phyloP scores from a whole-genome alignment of 1,140 invertebrate genomes.

The Octopus sinensis region DNA sequence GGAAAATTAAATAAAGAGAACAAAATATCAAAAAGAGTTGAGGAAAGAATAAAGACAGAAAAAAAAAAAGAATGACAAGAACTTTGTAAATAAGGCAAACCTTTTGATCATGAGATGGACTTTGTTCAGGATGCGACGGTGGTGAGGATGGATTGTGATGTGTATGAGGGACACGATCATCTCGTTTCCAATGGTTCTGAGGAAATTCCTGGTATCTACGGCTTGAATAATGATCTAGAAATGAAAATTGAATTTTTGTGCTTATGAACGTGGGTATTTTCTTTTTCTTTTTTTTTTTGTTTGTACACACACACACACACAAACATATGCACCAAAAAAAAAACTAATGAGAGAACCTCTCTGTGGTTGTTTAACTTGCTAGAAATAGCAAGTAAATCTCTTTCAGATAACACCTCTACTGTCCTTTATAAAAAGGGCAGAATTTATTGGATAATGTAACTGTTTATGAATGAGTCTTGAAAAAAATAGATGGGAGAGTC shows the following conservation, averaged over 20 bases:
- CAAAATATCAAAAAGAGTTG: neutral
- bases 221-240: conserved; percentile 3
- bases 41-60: neutral
- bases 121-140: neutral
- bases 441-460: too few species aligned
- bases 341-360: too few species aligned
- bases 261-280: neutral
- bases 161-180: neutral
- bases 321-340: too few species aligned
- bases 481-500: too few species aligned
- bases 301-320: neutral
- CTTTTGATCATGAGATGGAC: conserved; percentile 14
- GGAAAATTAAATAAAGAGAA: too few species aligned
- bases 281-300: neutral
- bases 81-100: neutral
- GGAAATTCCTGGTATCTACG: neutral
- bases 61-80: neutral
- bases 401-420: too few species aligned
- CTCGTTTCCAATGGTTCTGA: neutral
- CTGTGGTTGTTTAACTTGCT: too few species aligned
- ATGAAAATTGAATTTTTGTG: neutral
- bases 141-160: neutral
- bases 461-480: too few species aligned
- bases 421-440: too few species aligned
- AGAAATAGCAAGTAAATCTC: too few species aligned